Conservation (phyloP, 1,140 invertebrate genomes). For the Pachyrhynchus sulphureomaculatus region DNA sequence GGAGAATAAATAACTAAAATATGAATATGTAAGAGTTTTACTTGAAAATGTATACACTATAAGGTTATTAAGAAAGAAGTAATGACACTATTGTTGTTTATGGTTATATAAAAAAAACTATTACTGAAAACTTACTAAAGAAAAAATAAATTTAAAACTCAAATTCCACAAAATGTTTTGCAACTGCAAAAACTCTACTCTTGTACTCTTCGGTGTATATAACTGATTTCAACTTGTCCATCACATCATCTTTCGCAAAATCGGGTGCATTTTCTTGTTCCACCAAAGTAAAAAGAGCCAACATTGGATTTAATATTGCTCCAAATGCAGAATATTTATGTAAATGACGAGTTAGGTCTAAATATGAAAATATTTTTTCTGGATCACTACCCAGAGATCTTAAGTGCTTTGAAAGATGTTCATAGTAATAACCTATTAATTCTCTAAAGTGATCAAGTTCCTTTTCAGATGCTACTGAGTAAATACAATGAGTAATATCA, state of each 20-base stretch:
- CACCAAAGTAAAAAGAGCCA: slow-evolving; percentile 10
- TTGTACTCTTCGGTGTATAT: slow-evolving; percentile 6
- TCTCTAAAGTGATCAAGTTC: slow-evolving; percentile 54
- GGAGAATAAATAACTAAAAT: too few relatives aligned
- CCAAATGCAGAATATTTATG: slow-evolving; percentile 47
- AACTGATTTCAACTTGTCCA: slow-evolving; percentile 4
- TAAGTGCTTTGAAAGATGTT: slow-evolving; percentile 48
- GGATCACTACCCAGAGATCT: slow-evolving; percentile 48
- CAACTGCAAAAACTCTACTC: slow-evolving; percentile 15
- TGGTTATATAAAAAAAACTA: too few relatives aligned
- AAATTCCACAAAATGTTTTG: slow-evolving; percentile 23
- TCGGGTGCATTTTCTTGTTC: slow-evolving; percentile 13
- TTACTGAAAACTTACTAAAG: too few relatives aligned
- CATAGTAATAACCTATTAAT: slow-evolving; percentile 58
- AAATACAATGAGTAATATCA: slow-evolving; percentile 59
- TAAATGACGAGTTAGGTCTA: slow-evolving; percentile 51
- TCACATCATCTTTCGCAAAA: slow-evolving; percentile 2
- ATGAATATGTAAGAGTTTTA: too few relatives aligned
- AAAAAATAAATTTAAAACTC: slow-evolving; percentile 10
- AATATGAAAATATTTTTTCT: slow-evolving; percentile 52
- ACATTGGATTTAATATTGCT: slow-evolving; percentile 34
- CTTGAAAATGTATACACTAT: too few relatives aligned
- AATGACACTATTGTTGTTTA: too few relatives aligned
- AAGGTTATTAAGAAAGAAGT: too few relatives aligned
- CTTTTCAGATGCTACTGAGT: slow-evolving; percentile 54